Evolutionary conservation across 2,888 invertebrate species (phyloP).

Genomic region (Lasius platythorax): DNA sequence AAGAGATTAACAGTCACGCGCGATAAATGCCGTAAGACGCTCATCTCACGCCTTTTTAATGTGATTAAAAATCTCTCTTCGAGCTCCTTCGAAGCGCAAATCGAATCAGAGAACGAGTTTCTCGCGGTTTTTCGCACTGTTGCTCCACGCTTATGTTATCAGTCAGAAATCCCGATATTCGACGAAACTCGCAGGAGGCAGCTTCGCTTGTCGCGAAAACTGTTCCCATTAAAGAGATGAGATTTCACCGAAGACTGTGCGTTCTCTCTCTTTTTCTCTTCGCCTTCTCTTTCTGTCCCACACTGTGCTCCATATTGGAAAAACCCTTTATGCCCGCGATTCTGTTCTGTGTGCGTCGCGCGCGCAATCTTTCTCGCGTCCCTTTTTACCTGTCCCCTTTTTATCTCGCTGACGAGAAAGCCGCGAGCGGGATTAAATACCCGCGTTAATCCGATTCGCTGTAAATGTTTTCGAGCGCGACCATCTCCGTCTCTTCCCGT

Average conservation of each 20-base stretch:
- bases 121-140: constrained; percentile 58
- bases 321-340: constrained; percentile 32
- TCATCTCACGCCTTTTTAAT: constrained; percentile 47
- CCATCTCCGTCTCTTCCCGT: constrained; percentile 26
- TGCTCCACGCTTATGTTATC: constrained; percentile 62
- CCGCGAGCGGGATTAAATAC: constrained; percentile 75
- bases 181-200: constrained; percentile 71
- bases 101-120: constrained; percentile 19
- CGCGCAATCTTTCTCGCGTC: constrained; percentile 57
- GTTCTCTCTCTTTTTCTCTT: constrained; percentile 28
- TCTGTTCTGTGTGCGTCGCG: constrained; percentile 50
- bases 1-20: constrained; percentile 4
- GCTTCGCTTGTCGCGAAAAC: constrained; percentile 70
- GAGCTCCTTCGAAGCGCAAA: constrained; percentile 47
- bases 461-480: constrained; percentile 74
- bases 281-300: not conserved
- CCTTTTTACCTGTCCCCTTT: constrained; percentile 66
- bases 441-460: constrained; percentile 75
- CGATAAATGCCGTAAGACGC: not conserved
- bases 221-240: constrained; percentile 76
- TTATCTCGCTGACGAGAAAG: constrained; percentile 69
- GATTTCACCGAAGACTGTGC: constrained; percentile 72
- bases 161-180: constrained; percentile 75
- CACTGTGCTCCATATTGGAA: not conserved
- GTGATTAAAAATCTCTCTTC: constrained; percentile 69